Percentiles rank a stretch among this genome's conserved stretches.
These are phyloP conservation scores for Pseudochirops cupreus DNA, from an alignment of 2,797 vertebrate species.

Conservation along the genomic window DNA sequence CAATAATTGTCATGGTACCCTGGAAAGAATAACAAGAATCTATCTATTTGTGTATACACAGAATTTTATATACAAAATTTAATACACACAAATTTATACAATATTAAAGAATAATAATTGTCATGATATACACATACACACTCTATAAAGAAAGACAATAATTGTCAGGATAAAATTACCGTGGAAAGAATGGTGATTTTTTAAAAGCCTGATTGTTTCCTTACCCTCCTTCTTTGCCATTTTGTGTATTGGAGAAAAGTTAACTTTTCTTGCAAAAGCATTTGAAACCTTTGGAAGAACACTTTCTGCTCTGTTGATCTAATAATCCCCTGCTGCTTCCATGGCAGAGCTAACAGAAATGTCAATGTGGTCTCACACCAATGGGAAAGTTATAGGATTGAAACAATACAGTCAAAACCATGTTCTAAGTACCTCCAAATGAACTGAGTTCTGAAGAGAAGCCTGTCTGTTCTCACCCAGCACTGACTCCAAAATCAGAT, in stretches of 20 bases:
- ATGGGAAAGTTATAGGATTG: not conserved
- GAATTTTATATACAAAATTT: too few species aligned
- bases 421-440: too few species aligned
- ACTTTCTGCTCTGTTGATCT: conserved; percentile 11
- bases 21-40: not conserved
- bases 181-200: not conserved
- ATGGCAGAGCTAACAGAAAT: not conserved
- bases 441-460: not conserved
- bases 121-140: not conserved
- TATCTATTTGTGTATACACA: not conserved
- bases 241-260: not conserved
- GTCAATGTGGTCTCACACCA: accelerated
- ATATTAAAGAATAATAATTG: not conserved
- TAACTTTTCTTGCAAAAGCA: not conserved
- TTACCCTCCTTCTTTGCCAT: not conserved
- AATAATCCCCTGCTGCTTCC: conserved; percentile 6
- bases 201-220: not conserved
- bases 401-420: not conserved
- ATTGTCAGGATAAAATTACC: not conserved
- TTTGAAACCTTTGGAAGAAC: not conserved
- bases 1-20: not conserved
- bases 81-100: not conserved
- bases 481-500: not conserved
- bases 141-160: not conserved
- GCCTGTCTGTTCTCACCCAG: not conserved